Conservation (phyloP, 2,888 invertebrate species). For the Galeruca laticollis region DNA sequence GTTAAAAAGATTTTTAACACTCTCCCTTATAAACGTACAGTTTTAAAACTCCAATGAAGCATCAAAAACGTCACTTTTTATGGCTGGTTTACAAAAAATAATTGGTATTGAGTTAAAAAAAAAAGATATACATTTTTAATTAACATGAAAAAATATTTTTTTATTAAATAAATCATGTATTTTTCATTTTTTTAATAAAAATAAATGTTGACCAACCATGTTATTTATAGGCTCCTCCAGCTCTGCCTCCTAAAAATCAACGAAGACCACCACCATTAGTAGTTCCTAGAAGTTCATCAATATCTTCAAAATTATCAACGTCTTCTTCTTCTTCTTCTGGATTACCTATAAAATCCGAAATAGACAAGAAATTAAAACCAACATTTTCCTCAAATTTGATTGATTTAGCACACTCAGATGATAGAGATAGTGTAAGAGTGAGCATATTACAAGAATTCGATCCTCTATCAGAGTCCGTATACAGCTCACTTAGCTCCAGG, state of each 20-base stretch:
- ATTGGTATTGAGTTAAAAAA: no score
- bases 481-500: slow-evolving; percentile 51
- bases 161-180: no score
- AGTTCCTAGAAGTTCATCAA: slow-evolving; percentile 42
- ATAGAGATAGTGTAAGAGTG: slow-evolving; percentile 69
- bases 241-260: slow-evolving; percentile 64
- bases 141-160: no score
- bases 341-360: slow-evolving; percentile 39
- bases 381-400: slow-evolving; percentile 67
- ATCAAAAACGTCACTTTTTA: no score
- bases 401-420: slow-evolving; percentile 69
- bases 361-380: slow-evolving; percentile 38
- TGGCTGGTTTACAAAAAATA: no score
- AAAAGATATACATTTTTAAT: no score
- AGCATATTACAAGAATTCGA: slow-evolving; percentile 91
- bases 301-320: slow-evolving; percentile 35
- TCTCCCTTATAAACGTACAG: no score
- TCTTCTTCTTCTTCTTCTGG: slow-evolving; percentile 44
- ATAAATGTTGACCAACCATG: no score
- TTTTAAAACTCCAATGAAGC: no score
- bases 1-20: no score
- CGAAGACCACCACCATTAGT: slow-evolving; percentile 57
- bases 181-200: no score
- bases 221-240: slow-evolving; percentile 56
- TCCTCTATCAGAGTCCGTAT: slow-evolving; percentile 76